Evolutionary conservation across 2,113 vertebrate genomes (phyloP).

Genomic region (Hirundichthys speculiger): DNA sequence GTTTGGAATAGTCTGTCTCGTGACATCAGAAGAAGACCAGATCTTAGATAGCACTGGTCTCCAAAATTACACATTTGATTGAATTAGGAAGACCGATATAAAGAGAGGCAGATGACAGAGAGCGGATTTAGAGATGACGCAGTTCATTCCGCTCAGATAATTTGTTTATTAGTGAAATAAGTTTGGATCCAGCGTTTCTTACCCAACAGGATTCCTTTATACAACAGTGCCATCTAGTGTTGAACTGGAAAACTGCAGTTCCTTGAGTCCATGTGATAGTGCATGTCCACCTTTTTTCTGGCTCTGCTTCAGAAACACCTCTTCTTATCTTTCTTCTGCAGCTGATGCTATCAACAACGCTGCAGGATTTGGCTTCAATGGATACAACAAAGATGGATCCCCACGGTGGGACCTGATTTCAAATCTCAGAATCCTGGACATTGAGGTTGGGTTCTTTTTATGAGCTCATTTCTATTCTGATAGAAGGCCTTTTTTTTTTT

Average conservation of each 20-base stretch:
- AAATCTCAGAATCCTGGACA: constrained; percentile 93
- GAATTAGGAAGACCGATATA: too few relatives aligned
- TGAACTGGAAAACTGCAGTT: background rate
- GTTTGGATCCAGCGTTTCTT: constrained; percentile 1
- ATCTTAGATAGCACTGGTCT: too few relatives aligned
- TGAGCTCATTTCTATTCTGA: background rate
- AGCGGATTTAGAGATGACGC: too few relatives aligned
- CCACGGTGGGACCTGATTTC: constrained; percentile 93
- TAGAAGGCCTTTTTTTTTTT: background rate
- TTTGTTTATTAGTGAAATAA: background rate
- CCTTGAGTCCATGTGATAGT: too few relatives aligned
- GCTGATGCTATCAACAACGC: constrained; percentile 99
- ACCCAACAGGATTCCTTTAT: constrained; percentile 11
- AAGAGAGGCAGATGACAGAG: too few relatives aligned
- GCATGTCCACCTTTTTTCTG: constrained; percentile 26
- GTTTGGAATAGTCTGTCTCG: too few relatives aligned
- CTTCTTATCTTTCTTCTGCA: constrained; percentile 63
- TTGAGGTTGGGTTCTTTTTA: constrained; percentile 85
- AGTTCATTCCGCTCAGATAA: background rate
- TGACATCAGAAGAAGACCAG: too few relatives aligned
- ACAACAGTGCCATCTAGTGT: constrained; percentile 74
- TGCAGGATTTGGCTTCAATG: constrained; percentile 96
- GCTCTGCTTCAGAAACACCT: constrained; percentile 8
- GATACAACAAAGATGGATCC: constrained; percentile 90
- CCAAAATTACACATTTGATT: too few relatives aligned